Evolutionary conservation across 2,888 invertebrate species (phyloP), one percentile per base, ranked within the genome.

Genomic region (Drosophila suboccidentalis): DNA sequence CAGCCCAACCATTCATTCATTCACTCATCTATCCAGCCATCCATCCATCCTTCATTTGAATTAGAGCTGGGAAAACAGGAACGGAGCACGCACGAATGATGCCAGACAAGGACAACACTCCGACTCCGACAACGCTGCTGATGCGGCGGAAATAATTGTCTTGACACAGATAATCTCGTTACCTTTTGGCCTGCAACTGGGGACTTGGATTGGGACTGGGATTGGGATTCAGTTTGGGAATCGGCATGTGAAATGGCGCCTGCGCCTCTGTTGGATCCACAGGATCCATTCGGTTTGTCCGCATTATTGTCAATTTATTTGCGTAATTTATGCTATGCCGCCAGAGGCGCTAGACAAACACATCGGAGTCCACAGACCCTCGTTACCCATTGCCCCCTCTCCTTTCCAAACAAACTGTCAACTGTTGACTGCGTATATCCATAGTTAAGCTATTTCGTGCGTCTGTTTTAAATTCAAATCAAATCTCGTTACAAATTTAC

Each of bases 121-220:
- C 26, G 26, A 68, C 8, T 29, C 8, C 36, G 64, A 65, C 66
- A 62, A 15, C 55, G 44, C 75, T 79, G 78, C 86, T 80, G 90
- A 90, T 84, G 86, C 84, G 82, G 87, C 80, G 87, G 82, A 90
- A 90, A 82, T 90, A 89, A 90, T 89, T 90, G 90, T 89, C 89
- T 84, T 90, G 88, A 86, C 90, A 88, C 80, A 88, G 87, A 86
- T 90, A 88, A 91, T 91, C 91, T 90, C 64, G 89, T 89, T 91
- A 90, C 84, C 90, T 84, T 82, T 78, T 73, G 78, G 67, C 71
- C 80, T 67, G 55, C 50, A 55, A 36, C 32, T 29, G 15, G 26
- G 32, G n/a, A 54, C 15, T 36, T 34, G 38, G 29, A 49, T 11
- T 39, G 29, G 46, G 17, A 54, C 4, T 22, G 11, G 34, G 0